Evolutionary conservation across 2,113 vertebrate genomes (phyloP).

Genomic region (Alligator sinensis): DNA sequence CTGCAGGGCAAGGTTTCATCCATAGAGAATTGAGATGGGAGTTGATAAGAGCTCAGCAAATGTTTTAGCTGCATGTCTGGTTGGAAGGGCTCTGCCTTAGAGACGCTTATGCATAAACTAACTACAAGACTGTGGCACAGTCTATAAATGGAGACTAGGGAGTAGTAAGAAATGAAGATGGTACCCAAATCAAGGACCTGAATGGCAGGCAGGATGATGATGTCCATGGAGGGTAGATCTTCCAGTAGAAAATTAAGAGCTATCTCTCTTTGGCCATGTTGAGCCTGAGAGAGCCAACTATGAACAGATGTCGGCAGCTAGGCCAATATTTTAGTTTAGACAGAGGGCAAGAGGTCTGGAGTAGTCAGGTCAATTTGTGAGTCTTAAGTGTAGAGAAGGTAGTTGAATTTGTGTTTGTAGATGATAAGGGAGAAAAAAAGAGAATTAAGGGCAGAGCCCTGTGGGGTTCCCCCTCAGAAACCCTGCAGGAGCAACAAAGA

Average conservation of each 20-base stretch:
- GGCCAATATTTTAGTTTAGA: background rate
- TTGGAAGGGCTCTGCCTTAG: background rate
- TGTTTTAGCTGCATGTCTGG: no score
- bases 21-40: background rate
- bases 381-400: background rate
- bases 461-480: background rate
- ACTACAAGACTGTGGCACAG: background rate
- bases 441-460: background rate
- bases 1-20: slow-evolving; percentile 28
- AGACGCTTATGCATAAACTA: background rate
- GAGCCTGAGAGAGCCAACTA: background rate
- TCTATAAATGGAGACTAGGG: background rate
- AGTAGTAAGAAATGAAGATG: background rate
- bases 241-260: background rate
- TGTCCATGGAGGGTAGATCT: background rate
- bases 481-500: background rate
- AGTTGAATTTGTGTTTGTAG: slow-evolving; percentile 8
- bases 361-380: background rate
- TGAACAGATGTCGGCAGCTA: background rate
- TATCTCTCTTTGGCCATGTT: background rate
- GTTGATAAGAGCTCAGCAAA: no score
- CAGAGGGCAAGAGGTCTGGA: background rate
- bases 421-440: background rate
- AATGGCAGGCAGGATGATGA: background rate
- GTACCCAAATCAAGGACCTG: background rate